phyloP scores from a whole-genome alignment of 2,797 vertebrate genomes.

The Hippocampus kuda region DNA sequence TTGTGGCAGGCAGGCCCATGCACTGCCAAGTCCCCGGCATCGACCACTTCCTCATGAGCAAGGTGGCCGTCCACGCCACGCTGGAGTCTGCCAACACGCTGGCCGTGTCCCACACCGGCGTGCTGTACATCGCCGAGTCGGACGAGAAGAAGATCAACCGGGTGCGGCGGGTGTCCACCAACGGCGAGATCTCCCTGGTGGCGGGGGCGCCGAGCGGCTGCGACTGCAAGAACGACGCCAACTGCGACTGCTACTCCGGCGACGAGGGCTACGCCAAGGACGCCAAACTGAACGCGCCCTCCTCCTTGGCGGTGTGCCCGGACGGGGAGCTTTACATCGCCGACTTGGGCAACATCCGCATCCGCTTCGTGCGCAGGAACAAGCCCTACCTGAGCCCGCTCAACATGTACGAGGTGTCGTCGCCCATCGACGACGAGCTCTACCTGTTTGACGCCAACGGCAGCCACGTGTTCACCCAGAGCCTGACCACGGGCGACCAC shows the following conservation, averaged over 20 bases:
- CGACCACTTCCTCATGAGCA: slow-evolving; percentile 92
- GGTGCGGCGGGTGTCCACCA: slow-evolving; percentile 89
- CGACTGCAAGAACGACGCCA: slow-evolving; percentile 94
- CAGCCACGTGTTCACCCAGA: slow-evolving; percentile 91
- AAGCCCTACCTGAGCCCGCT: slow-evolving; percentile 88
- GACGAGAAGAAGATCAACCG: slow-evolving; percentile 97
- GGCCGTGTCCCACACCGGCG: slow-evolving; percentile 84
- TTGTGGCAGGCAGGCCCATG: slow-evolving; percentile 91
- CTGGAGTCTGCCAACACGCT: slow-evolving; percentile 88
- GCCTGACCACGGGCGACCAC: slow-evolving; percentile 90
- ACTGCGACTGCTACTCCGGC: slow-evolving; percentile 95
- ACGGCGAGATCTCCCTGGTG: slow-evolving; percentile 89
- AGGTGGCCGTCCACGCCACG: slow-evolving; percentile 90
- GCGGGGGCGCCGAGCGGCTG: slow-evolving; percentile 91
- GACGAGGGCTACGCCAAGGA: slow-evolving; percentile 97
- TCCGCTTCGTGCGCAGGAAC: slow-evolving; percentile 88
- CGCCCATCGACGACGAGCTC: slow-evolving; percentile 90
- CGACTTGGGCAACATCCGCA: slow-evolving; percentile 89
- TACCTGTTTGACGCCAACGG: slow-evolving; percentile 93
- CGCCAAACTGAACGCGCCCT: slow-evolving; percentile 83
- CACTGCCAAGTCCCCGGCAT: slow-evolving; percentile 97
- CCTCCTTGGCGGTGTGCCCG: slow-evolving; percentile 86
- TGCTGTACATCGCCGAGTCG: slow-evolving; percentile 91
- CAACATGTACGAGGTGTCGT: slow-evolving; percentile 90
- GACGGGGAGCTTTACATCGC: slow-evolving; percentile 92